These are phyloP conservation scores for Lypha dubia DNA, from an alignment of 2,888 invertebrate species.

Conservation along the genomic window DNA sequence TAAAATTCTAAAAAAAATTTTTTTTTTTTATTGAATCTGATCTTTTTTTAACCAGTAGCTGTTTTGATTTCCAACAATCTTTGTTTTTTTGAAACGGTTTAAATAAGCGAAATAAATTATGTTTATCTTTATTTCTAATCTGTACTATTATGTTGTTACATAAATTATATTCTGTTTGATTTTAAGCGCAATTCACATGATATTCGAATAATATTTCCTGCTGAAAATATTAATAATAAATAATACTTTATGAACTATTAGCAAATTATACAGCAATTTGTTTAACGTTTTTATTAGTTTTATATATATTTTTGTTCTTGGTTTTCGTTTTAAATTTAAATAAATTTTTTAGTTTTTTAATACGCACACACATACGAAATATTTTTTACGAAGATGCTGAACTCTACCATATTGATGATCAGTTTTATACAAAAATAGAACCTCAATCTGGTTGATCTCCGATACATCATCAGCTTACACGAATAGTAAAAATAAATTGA, in stretches of 20 bases:
- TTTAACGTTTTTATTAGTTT: neutral
- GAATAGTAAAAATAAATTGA: constrained; percentile 41
- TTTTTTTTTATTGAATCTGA: too few species aligned
- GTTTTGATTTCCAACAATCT: too few species aligned
- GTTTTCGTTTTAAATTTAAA: neutral
- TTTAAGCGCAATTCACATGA: neutral
- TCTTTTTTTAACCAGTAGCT: too few species aligned
- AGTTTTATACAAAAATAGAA: neutral
- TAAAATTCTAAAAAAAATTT: too few species aligned
- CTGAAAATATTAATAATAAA: constrained; percentile 4
- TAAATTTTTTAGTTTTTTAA: neutral
- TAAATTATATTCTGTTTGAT: neutral
- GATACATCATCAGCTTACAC: neutral
- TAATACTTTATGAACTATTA: constrained; percentile 6
- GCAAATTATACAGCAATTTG: neutral
- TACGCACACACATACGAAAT: neutral
- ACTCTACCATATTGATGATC: neutral
- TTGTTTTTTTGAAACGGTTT: too few species aligned
- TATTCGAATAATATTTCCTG: neutral
- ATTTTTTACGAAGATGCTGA: neutral
- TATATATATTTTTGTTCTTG: too few species aligned
- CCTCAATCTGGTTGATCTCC: neutral
- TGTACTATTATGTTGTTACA: neutral
- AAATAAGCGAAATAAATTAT: neutral
- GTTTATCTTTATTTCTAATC: neutral